Base-by-base conservation (phyloP, 2,113 vertebrate species). In the Alouatta palliata region DNA sequence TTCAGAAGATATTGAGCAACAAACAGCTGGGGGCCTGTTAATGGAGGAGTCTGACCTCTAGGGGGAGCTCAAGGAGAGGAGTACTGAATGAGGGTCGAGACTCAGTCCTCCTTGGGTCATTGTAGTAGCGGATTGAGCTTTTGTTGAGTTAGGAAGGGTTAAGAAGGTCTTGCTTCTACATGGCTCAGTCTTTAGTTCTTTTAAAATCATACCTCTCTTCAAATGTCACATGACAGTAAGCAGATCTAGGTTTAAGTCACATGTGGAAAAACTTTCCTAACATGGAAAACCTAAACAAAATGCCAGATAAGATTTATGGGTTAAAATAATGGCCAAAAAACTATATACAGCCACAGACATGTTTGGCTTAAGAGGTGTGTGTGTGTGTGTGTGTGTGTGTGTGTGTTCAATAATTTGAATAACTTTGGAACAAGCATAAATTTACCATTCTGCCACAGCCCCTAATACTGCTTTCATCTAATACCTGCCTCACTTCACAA, bases 61-160 rank as follows among this genome's bases (percentile, higher is more conserved):
- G 96, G 87, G 90, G 97, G 96, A 75, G 92, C 97, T 95, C 96
- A 61, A 96, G 70, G 84, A 94, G 94, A 94, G 14, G 54, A 9
- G 6, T 37, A 49, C 56, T 61, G 68, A 83, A 25, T 10, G 47
- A 56, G 52, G 81, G 54, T 80, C 54, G 43, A 9, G 2, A 25
- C 5, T 23, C 40, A 84, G 47, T 56, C 8, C 8, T 61, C 40
- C 8, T 0, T 70, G 64, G 86, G 77, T 71, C 43, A 8, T 1
- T 12, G n/a, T 32, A 25, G 12, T 1, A 54, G 14, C 52, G 47
- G 45, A 30, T 19, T 43, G 58, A 95, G 40, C 47, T 91, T 88
- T 83, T 43, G 45, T 45, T 96, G 73, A 43, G 54, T 90, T 30
- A 87, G 16, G 37, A 81, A 76, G 35, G 5, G 21, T 16, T 87